These are phyloP conservation scores for Jacana jacana DNA, from an alignment of 2,113 vertebrate species.

Conservation along the genomic window DNA sequence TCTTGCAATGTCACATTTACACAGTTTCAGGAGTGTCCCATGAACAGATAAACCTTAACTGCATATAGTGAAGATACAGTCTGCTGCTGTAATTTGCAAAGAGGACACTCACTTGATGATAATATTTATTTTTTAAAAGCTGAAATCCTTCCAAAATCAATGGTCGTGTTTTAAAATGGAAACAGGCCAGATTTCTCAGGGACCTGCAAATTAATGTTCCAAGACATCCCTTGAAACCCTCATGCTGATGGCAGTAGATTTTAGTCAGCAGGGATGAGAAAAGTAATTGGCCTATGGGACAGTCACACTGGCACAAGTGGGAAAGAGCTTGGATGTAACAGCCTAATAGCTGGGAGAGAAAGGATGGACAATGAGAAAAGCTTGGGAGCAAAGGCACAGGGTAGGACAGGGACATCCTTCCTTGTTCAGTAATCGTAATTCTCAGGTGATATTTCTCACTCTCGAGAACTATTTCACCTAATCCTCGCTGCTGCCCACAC, in stretches of 20 bases:
- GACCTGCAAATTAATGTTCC: not conserved
- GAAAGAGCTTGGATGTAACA: not conserved
- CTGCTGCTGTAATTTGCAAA: not conserved
- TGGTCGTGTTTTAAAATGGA: not conserved
- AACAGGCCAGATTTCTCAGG: not conserved
- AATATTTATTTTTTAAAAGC: not conserved
- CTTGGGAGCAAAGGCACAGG: too few relatives aligned
- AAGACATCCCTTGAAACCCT: not conserved
- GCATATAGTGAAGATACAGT: not conserved
- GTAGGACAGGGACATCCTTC: not conserved
- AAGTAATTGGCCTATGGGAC: not conserved
- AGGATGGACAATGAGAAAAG: too few relatives aligned
- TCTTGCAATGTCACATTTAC: not conserved
- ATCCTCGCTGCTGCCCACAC: not conserved
- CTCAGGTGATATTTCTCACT: not conserved
- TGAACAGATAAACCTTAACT: not conserved
- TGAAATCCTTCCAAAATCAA: not conserved
- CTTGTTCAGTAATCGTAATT: not conserved
- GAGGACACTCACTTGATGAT: not conserved
- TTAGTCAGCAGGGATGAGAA: not conserved
- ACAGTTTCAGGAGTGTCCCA: not conserved
- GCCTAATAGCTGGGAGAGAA: not conserved
- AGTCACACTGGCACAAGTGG: accelerated
- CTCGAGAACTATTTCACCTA: not conserved
- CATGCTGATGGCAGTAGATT: not conserved